These are phyloP conservation scores for Eupithecia tripunctaria DNA, from an alignment of 2,888 invertebrate species.

Conservation along the genomic window DNA sequence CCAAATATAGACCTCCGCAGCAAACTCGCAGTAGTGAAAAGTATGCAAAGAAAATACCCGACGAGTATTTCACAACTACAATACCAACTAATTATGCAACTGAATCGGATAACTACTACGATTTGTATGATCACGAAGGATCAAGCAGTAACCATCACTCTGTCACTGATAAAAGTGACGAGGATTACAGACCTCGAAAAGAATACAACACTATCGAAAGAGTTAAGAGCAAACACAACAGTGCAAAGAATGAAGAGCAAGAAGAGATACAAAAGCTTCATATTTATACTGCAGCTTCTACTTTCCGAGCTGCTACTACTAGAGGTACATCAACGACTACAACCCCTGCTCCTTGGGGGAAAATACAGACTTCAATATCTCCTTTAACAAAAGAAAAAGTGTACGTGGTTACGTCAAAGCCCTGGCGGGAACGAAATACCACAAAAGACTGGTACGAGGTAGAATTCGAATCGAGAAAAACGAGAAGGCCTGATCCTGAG, in stretches of 20 bases:
- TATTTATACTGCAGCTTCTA: constrained; percentile 75
- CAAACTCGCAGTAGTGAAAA: constrained; percentile 83
- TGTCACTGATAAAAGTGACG: constrained; percentile 66
- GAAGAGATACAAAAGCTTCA: constrained; percentile 68
- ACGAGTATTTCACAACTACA: constrained; percentile 89
- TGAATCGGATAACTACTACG: constrained; percentile 65
- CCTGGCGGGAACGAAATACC: constrained; percentile 73
- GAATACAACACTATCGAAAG: constrained; percentile 72
- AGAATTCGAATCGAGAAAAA: constrained; percentile 71
- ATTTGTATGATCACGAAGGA: constrained; percentile 78
- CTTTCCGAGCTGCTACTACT: constrained; percentile 68
- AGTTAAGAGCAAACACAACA: constrained; percentile 58
- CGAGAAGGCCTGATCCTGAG: constrained; percentile 59
- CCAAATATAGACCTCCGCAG: constrained; percentile 79
- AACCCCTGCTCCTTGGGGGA: constrained; percentile 86
- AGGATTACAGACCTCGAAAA: constrained; percentile 55
- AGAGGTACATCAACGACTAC: constrained; percentile 57
- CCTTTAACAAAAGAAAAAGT: constrained; percentile 92
- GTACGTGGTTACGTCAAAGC: constrained; percentile 92
- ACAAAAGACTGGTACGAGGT: constrained; percentile 65
- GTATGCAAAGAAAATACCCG: constrained; percentile 90
- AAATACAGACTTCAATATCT: constrained; percentile 88
- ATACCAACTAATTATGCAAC: constrained; percentile 71
- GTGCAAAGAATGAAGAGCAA: constrained; percentile 59
- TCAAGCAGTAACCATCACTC: constrained; percentile 77